Base-by-base conservation (phyloP, 2,888 invertebrate species). In the Gymnoscelis rufifasciata region DNA sequence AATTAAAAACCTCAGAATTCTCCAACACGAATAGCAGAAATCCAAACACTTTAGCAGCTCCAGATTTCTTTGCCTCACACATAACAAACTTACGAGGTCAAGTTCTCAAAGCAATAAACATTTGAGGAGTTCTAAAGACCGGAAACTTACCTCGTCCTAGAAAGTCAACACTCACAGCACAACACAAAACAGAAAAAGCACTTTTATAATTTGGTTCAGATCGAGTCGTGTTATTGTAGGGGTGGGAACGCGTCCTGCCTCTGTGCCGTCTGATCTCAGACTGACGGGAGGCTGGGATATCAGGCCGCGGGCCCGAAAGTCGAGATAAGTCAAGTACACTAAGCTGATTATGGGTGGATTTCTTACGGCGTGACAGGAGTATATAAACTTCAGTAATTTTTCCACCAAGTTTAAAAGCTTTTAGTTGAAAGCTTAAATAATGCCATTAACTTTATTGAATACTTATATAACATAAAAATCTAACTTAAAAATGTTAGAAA, bases 281-380 rank as follows among this genome's bases (percentile, higher is more conserved):
- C 84, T 83, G 78, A 67, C 38, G 37, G 35, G 40, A 38, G 27
- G 62, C 66, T 68, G 66, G 63, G 75, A 74, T 67, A 66, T 74
- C 66, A 68, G 68, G 63, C 56, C 49, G 61, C 59, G 60, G 59
- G 59, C 63, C 51, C 62, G 57, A 42, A 40, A 38, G 44, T 44
- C 35, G 50, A 42, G 50, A 50, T 50, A 50, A 77, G 66, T 71
- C 64, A 64, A 67, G 70, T 71, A 64, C 70, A 65, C 68, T 80
- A 78, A 81, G 75, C 77, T 73, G 68, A 76, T 77, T 74, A 78
- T 62, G 57, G 67, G 64, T 68, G 62, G 65, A 65, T 67, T 59
- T 65, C 57, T 36, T 41, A 23, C 37, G 36, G 19, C 43, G 41
- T 38, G 14, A 30, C 37, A 33, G 35, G 19, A 41, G 41, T 51